A percentile compares a stretch with the other conserved stretches of the same genome.
Conservation (phyloP, 2,888 invertebrate species). For the Platypus cylindrus region DNA sequence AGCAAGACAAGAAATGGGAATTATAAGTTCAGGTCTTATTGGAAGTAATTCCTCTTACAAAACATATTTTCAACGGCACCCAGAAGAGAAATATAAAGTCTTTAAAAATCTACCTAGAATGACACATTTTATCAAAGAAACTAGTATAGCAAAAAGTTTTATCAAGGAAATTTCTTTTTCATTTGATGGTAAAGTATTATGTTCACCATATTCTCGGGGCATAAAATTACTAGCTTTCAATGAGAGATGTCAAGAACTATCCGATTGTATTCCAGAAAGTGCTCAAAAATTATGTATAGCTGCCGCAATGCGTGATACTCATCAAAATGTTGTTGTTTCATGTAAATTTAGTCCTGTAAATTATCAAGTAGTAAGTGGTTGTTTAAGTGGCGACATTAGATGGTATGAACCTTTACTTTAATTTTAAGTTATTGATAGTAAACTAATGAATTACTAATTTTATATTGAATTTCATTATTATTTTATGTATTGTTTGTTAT, state of each 20-base stretch:
- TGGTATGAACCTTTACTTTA: conserved; percentile 69
- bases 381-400: conserved; percentile 74
- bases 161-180: conserved; percentile 91
- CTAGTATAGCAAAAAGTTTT: conserved; percentile 79
- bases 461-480: no score
- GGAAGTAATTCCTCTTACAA: conserved; percentile 22
- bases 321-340: conserved; percentile 74
- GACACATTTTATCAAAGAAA: conserved; percentile 73
- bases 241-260: conserved; percentile 63
- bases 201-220: conserved; percentile 81
- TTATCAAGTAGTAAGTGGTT: conserved; percentile 80
- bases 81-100: conserved; percentile 37
- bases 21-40: conserved; percentile 32
- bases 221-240: conserved; percentile 74
- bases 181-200: conserved; percentile 77
- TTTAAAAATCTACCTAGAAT: conserved; percentile 63
- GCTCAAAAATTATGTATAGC: conserved; percentile 49
- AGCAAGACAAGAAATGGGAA: conserved; percentile 24
- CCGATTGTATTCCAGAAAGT: conserved; percentile 47
- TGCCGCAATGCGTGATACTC: conserved; percentile 56
- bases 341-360: conserved; percentile 83
- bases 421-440: conserved; percentile 11
- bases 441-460: no score
- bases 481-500: no score
- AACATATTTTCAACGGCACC: conserved; percentile 25